Conservation (phyloP, 2,797 vertebrate species). For the Bradypodion ventrale region DNA sequence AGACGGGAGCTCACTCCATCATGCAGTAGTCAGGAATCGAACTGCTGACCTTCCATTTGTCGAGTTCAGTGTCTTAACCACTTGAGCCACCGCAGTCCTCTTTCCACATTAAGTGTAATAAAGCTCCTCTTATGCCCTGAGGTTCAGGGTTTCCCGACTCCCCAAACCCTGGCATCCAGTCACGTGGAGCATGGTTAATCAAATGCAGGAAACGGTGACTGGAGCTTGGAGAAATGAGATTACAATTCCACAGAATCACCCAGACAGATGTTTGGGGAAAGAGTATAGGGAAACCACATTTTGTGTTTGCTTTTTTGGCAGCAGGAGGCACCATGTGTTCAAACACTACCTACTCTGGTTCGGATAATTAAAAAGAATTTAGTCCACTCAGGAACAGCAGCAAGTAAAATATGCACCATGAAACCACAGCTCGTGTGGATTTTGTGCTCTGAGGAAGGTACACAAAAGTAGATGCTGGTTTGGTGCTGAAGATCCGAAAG, state of each 20-base stretch:
- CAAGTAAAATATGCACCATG: background rate
- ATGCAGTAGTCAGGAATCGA: too few species aligned
- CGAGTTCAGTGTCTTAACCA: too few species aligned
- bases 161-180: too few species aligned
- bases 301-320: background rate
- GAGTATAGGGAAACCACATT: background rate
- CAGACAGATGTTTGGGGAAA: background rate
- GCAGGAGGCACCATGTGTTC: background rate
- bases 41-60: too few species aligned
- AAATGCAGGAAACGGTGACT: background rate
- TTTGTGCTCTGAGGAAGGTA: background rate
- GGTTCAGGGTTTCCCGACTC: too few species aligned
- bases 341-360: too few species aligned
- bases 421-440: background rate
- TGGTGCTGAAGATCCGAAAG: background rate
- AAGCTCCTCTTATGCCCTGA: background rate
- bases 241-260: too few species aligned
- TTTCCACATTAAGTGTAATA: too few species aligned
- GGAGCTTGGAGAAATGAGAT: too few species aligned
- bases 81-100: too few species aligned
- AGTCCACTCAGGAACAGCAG: background rate
- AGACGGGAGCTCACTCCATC: too few species aligned
- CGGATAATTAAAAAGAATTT: background rate
- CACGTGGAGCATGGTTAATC: too few species aligned
- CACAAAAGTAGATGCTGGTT: background rate